Base-by-base conservation (phyloP, 37 sponge, comb jelly and placozoan species). In the Diacarnus erythraeanus region DNA sequence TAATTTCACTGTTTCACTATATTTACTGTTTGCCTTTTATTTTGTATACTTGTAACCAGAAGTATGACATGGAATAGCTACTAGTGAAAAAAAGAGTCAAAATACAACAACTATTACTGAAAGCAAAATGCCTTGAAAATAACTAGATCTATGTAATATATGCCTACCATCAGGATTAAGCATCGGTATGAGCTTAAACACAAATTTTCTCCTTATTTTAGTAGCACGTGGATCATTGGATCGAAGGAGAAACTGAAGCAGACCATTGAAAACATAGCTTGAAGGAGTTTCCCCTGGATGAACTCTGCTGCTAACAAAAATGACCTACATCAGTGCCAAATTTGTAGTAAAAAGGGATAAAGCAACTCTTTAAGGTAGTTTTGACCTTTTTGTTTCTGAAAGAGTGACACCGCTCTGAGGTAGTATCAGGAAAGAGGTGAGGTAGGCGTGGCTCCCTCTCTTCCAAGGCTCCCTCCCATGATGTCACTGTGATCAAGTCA, bases 231-330 rank as follows among this genome's bases (percentile, higher is more conserved):
- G 81, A 64, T 98, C 99, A 33, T 91, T 89, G 68, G 75, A 67
- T 39, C 90, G 69, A 1, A 98, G 84, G 23, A 98, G 78, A 65
- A 98, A 98, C 29, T 88, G 72, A 10, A 98, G 88, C n/a, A 98
- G 86, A 17, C 99, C 99, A 79, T 98, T 96, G 78, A 98, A 93
- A n/a, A 98, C 95, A 80, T 87, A 87, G 69, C 99, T 98, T 8
- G 95, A 78, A 22, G 99, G 99, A 36, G 89, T 84, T 68, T 98
- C 99, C 30, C 99, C 99, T 30, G 99, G 99, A 71, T 98, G 99
- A 0, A 98, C 99, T 39, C 99, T 69, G 36, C 92, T 84, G 34
- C 82, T 93, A 37, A 98, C 63, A 31, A 96, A 81, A 26, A 93
- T 66, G 17, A 98, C 97, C 98, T 97, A 54, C 17, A 60, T 41